phyloP scores from a whole-genome alignment of 2,113 vertebrate species.

The Poicephalus gulielmi region DNA sequence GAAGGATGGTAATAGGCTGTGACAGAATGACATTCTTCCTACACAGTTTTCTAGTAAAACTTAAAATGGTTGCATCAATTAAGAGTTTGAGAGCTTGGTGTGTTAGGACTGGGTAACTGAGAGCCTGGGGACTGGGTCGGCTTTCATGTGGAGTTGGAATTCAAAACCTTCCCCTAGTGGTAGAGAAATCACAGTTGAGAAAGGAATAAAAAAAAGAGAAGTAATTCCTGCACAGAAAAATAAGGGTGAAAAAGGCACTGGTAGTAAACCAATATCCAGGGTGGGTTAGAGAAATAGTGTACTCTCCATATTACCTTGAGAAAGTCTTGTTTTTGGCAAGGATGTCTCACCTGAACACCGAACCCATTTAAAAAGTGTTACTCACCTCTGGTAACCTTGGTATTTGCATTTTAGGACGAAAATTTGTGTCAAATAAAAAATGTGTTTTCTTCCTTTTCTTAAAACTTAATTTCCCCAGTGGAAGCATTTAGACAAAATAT shows the following conservation, averaged over 20 bases:
- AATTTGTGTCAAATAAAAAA: neutral
- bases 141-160: neutral
- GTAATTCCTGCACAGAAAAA: neutral
- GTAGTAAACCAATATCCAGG: neutral
- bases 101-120: neutral
- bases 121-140: neutral
- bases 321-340: neutral
- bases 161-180: neutral
- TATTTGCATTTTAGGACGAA: neutral
- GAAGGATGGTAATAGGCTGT: neutral
- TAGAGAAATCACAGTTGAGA: neutral
- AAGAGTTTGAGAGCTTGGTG: neutral
- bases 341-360: neutral
- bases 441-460: fast-evolving
- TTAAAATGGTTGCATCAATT: neutral
- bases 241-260: fast-evolving
- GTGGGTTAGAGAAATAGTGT: neutral
- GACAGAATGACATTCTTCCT: neutral
- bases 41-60: neutral
- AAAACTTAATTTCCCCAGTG: neutral
- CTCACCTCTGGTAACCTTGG: neutral
- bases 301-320: neutral
- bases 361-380: neutral
- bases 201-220: neutral
- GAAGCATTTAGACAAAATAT: neutral